Evolutionary conservation across 2,113 vertebrate genomes (phyloP).

Genomic region (human): GRCh38 chr7:110490501-110491000

Average conservation of each 20-base stretch:
- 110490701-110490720: background rate
- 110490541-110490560: background rate
- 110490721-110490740: background rate
- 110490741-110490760: background rate
- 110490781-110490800: background rate
- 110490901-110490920: background rate
- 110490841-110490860: conserved; percentile 3
- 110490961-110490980: background rate
- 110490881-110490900: background rate
- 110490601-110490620: conserved; percentile 31
- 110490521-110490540: conserved; percentile 17
- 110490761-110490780: background rate
- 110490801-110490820: conserved; percentile 39
- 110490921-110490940: background rate
- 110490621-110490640: conserved; percentile 1
- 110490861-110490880: background rate
- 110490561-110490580: background rate
- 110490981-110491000: background rate
- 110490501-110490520: background rate
- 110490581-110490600: conserved; percentile 47
- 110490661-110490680: background rate
- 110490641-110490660: background rate
- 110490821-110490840: background rate
- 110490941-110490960: background rate
- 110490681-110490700: background rate